Conservation (phyloP, 2,113 vertebrate genomes). For the Picathartes gymnocephalus region DNA sequence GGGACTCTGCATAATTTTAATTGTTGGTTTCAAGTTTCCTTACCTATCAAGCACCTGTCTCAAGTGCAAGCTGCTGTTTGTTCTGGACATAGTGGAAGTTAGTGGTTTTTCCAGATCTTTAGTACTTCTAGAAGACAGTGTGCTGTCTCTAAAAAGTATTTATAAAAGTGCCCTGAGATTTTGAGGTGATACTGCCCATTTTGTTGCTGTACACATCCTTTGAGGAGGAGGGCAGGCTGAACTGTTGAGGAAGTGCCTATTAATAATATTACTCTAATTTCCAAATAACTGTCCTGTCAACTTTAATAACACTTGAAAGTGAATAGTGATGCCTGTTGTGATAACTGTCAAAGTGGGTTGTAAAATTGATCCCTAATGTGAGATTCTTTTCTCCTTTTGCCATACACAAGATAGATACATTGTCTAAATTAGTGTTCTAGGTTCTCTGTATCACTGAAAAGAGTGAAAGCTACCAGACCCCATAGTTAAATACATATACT, state of each 20-base stretch:
- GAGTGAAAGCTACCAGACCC: not conserved
- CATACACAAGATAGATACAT: rapidly evolving
- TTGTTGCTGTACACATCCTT: not conserved
- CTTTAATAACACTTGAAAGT: not conserved
- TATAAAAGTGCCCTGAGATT: not conserved
- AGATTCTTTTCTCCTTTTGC: not conserved
- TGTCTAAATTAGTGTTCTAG: not conserved
- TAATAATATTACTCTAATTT: not conserved
- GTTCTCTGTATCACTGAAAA: not conserved
- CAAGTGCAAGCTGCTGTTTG: not conserved
- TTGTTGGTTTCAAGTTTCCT: not conserved
- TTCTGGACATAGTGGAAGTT: not conserved
- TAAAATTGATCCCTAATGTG: not conserved
- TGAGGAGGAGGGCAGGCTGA: not conserved
- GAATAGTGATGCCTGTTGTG: not conserved
- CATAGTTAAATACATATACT: rapidly evolving
- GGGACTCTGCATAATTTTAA: not conserved
- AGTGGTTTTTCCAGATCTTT: not conserved
- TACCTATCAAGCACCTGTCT: not conserved
- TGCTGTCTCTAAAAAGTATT: not conserved
- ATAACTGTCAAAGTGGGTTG: not conserved
- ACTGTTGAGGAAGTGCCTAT: not conserved
- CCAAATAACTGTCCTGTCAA: not conserved
- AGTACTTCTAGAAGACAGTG: not conserved
- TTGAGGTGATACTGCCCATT: not conserved